Conservation (phyloP, 2,797 vertebrate species). For the Masticophis lateralis region DNA sequence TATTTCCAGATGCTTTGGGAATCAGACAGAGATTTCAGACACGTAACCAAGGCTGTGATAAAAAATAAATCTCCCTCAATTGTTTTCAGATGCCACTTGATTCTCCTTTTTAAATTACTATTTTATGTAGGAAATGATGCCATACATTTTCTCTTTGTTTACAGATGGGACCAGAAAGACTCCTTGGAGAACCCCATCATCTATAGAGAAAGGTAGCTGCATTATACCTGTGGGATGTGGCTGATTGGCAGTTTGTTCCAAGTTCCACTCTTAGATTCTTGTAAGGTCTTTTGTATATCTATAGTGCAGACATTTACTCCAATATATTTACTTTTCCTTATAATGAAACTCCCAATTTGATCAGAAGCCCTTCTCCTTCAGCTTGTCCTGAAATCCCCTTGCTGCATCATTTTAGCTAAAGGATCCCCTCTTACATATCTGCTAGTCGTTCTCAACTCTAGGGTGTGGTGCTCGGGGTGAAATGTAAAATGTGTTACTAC, state of each 20-base stretch:
- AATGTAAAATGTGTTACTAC: no score
- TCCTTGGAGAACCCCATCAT: neutral
- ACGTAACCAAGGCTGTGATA: slow-evolving; percentile 3
- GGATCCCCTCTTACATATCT: no score
- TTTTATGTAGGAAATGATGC: slow-evolving; percentile 10
- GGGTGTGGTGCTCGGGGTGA: no score
- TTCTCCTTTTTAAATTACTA: slow-evolving; percentile 11
- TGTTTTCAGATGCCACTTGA: neutral
- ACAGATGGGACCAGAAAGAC: neutral
- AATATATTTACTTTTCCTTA: neutral
- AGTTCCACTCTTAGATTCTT: neutral
- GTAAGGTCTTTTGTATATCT: neutral
- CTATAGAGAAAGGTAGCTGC: neutral
- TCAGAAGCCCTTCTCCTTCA: neutral
- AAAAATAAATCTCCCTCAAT: slow-evolving; percentile 15
- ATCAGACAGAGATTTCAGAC: slow-evolving; percentile 5
- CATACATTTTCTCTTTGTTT: neutral
- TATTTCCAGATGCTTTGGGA: slow-evolving; percentile 13
- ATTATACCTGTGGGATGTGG: neutral
- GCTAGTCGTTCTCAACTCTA: no score
- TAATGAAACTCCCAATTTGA: neutral
- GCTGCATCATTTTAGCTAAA: neutral
- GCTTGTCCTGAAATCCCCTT: neutral
- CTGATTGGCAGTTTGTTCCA: neutral
- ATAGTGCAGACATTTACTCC: neutral